Evolutionary conservation across 2,113 vertebrate species (phyloP).

Genomic region (Onychorhynchus coronatus): DNA sequence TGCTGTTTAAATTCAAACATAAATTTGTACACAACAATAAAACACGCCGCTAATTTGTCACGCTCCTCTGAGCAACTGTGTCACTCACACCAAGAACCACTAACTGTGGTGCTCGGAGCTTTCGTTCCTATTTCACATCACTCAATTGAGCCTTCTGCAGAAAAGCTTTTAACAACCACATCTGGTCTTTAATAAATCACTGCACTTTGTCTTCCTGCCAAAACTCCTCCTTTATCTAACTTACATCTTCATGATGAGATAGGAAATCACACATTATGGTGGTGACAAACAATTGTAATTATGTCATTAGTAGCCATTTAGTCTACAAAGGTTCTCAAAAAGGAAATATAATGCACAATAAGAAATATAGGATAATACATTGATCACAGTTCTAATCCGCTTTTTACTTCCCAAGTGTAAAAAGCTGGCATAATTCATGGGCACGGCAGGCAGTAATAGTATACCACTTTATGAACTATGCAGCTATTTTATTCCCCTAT

Average conservation of each 20-base stretch:
- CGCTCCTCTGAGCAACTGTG: constrained; percentile 65
- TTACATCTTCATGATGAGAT: constrained; percentile 91
- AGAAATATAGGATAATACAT: constrained; percentile 82
- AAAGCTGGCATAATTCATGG: constrained; percentile 79
- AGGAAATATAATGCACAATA: constrained; percentile 78
- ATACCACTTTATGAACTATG: constrained; percentile 79
- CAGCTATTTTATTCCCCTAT: constrained; percentile 80
- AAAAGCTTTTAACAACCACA: constrained; percentile 88
- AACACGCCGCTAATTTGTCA: constrained; percentile 64
- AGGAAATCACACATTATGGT: constrained; percentile 89
- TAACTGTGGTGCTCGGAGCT: constrained; percentile 48
- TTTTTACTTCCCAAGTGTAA: constrained; percentile 79
- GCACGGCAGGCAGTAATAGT: constrained; percentile 82
- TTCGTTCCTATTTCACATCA: constrained; percentile 71
- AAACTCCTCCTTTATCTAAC: constrained; percentile 92
- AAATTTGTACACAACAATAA: constrained; percentile 73
- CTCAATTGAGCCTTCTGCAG: constrained; percentile 75
- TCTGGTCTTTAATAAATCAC: constrained; percentile 92
- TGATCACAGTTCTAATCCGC: constrained; percentile 77
- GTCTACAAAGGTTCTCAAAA: constrained; percentile 81
- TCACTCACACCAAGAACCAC: constrained; percentile 67
- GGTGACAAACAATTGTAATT: constrained; percentile 95
- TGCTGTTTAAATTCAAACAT: constrained; percentile 61
- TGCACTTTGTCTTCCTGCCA: constrained; percentile 90
- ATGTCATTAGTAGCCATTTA: constrained; percentile 91